Conservation (phyloP, 2,888 invertebrate genomes). For the Sclerodermus sp. region DNA sequence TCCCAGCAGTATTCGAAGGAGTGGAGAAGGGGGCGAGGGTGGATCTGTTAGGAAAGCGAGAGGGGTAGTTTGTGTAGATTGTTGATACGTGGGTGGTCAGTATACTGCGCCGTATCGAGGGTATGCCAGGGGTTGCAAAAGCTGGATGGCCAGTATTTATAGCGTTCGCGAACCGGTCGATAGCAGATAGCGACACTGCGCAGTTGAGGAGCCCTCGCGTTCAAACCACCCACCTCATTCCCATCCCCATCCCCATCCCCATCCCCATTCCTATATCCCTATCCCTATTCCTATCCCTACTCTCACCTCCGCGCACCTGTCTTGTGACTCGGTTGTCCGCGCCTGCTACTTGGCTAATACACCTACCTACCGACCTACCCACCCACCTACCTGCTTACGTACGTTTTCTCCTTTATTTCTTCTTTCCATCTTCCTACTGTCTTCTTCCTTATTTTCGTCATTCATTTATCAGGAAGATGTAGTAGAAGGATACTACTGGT, state of each 20-base stretch:
- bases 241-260: conserved; percentile 14
- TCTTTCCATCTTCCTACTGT: neutral
- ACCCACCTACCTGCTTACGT: too few relatives aligned
- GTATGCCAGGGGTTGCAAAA: conserved; percentile 38
- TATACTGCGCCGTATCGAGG: conserved; percentile 27
- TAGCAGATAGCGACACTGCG: conserved; percentile 53
- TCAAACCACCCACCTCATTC: conserved; percentile 12
- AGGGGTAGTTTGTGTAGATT: too few relatives aligned
- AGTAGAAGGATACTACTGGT: too few relatives aligned
- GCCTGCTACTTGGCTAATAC: too few relatives aligned
- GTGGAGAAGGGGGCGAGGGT: conserved; percentile 6
- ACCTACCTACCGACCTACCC: too few relatives aligned
- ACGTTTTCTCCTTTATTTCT: neutral
- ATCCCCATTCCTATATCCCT: neutral
- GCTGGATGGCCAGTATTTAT: conserved; percentile 54
- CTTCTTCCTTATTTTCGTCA: conserved; percentile 1
- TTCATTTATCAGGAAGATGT: too few relatives aligned
- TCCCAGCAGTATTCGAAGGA: too few relatives aligned
- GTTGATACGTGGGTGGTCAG: conserved; percentile 8
- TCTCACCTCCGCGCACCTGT: neutral
- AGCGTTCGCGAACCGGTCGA: conserved; percentile 51
- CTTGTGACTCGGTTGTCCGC: too few relatives aligned
- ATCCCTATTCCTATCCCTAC: neutral
- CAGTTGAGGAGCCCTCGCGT: conserved; percentile 40
- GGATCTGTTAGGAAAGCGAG: neutral